A percentile compares a stretch with the other conserved stretches of the same genome.
Evolutionary conservation across 2,113 vertebrate genomes (phyloP).

Genomic region (Clarias batrachus): DNA sequence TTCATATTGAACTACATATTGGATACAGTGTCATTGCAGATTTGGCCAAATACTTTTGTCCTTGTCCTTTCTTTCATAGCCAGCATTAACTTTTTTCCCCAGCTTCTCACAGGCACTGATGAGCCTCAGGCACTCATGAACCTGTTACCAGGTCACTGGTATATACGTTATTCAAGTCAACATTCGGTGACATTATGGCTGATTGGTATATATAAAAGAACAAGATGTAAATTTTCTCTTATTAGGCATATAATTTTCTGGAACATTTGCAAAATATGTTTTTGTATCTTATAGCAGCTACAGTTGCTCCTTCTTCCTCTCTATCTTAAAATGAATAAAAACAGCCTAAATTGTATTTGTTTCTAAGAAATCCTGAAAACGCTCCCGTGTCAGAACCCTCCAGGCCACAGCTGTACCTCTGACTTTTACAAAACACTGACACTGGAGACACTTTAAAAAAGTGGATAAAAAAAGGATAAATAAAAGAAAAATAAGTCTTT

Average conservation of each 20-base stretch:
- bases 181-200: too few relatives aligned
- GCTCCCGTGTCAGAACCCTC: background rate
- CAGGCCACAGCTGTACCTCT: background rate
- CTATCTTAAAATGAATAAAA: background rate
- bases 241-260: background rate
- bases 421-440: background rate
- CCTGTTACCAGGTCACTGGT: too few relatives aligned
- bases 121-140: too few relatives aligned
- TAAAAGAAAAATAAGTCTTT: background rate
- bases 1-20: too few relatives aligned
- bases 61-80: too few relatives aligned
- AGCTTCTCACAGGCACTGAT: too few relatives aligned
- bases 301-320: background rate
- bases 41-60: too few relatives aligned
- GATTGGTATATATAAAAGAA: background rate
- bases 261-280: background rate
- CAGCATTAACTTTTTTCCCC: too few relatives aligned
- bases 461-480: background rate
- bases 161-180: too few relatives aligned
- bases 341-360: background rate
- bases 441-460: background rate
- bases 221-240: background rate
- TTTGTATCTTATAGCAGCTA: background rate
- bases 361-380: background rate
- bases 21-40: too few relatives aligned